phyloP scores from a whole-genome alignment of 2,113 vertebrate genomes.

The Eupsittula cactorum region DNA sequence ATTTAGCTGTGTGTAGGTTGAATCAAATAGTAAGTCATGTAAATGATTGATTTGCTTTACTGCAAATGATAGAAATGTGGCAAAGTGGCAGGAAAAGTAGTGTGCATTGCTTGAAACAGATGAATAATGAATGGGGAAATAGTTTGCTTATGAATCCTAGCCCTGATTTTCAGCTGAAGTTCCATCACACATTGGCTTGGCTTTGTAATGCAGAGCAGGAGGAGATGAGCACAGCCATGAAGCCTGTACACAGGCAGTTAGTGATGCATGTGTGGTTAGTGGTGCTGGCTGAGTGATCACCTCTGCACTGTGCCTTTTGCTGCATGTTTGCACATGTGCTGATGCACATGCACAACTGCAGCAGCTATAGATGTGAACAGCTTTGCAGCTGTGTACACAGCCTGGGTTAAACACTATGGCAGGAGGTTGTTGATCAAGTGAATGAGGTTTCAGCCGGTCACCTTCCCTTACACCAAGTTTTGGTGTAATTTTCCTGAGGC shows the following conservation, averaged over 20 bases:
- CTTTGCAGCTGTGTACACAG: neutral
- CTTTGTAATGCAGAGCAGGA: neutral
- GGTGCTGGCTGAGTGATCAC: neutral
- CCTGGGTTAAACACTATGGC: neutral
- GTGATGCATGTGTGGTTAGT: accelerated
- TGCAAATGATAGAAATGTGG: conserved; percentile 1
- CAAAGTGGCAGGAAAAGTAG: neutral
- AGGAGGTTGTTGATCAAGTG: neutral
- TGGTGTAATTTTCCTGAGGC: neutral
- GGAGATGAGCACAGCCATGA: accelerated
- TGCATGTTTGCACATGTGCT: neutral
- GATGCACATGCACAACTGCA: neutral
- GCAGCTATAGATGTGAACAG: neutral
- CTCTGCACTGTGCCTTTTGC: neutral
- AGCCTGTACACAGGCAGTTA: neutral
- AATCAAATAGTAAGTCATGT: neutral
- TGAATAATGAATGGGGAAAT: neutral
- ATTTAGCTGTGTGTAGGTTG: conserved; percentile 51
- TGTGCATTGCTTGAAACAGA: neutral
- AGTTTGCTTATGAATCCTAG: neutral
- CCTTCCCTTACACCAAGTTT: neutral
- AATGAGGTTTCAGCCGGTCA: neutral
- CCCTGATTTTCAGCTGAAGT: neutral
- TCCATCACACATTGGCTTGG: accelerated
- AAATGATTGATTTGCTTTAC: conserved; percentile 35